Base-by-base conservation (phyloP, 2,888 invertebrate species). In the Heliothis peltigera region DNA sequence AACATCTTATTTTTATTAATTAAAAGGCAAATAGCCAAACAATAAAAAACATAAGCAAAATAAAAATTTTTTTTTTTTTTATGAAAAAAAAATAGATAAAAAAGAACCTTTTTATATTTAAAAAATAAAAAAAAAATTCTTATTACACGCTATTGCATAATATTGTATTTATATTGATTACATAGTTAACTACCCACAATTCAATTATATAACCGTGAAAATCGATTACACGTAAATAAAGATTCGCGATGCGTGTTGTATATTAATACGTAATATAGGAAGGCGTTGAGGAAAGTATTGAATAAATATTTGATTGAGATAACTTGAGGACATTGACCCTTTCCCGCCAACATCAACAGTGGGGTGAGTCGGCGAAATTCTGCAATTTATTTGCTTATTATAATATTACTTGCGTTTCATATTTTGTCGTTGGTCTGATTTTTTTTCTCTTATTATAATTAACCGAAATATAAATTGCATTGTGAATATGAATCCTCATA, bases 181-280 rank as follows among this genome's bases (percentile, higher is more conserved):
- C 25, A 46, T 52, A 25, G 17, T 51, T 39, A 59, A 58, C 60
- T 63, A 46, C 62, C 49, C 46, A 72, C 44, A 49, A 42, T 65
- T 61, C 48, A 58, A 17, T 72, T 79, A 65, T 44, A 44, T 72
- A 67, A 72, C 76, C 67, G 58, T 65, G 55, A 48, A 63, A 64
- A 68, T 58, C 35, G 57, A 71, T 71, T 67, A 55, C 46, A 65
- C 55, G 61, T 60, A 25, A 25, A 32, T 57, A 53, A 47, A 46
- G 54, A 46, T 59, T 67, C 25, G 49, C 21, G 44, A 65, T 63
- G 62, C 64, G 62, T 72, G 54, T 47, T 42, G 10, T 64, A 49
- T 70, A 47, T 51, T 18, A 21, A 32, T 70, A 67, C 64, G 60
- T 68, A 68, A 76, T 63, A 49, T 52, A 43, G 53, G 59, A 64